A percentile compares a stretch with the other conserved stretches of the same genome.
phyloP scores from a whole-genome alignment of 1,140 invertebrate species.

The Chionoecetes opilio region DNA sequence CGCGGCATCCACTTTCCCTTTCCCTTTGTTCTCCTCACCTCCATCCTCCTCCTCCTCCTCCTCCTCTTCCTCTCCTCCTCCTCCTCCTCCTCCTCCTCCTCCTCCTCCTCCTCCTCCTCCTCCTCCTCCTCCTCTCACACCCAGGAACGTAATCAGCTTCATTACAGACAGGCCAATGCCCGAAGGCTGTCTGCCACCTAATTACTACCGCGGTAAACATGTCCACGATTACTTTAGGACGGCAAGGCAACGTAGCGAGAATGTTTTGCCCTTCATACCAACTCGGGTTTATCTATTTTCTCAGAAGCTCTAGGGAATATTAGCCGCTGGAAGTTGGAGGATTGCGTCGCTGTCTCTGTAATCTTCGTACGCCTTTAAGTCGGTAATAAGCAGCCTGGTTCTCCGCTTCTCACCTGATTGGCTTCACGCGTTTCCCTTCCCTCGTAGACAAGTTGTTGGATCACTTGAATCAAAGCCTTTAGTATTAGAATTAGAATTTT shows the following conservation, averaged over 20 bases:
- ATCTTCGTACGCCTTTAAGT: neutral
- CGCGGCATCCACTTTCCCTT: too few relatives aligned
- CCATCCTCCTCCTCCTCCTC: too few relatives aligned
- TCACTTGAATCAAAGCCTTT: too few relatives aligned
- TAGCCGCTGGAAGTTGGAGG: neutral
- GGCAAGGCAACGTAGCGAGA: neutral
- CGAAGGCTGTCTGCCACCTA: neutral
- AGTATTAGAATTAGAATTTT: too few relatives aligned
- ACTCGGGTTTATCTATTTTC: neutral
- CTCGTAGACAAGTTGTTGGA: too few relatives aligned
- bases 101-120: too few relatives aligned
- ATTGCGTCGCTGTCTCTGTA: neutral
- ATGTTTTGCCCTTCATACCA: neutral
- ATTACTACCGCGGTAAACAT: neutral
- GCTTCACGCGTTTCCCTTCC: too few relatives aligned
- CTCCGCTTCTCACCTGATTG: too few relatives aligned
- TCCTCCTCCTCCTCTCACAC: neutral
- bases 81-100: too few relatives aligned
- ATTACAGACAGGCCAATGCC: constrained; percentile 17
- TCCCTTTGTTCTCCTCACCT: too few relatives aligned
- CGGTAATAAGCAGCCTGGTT: too few relatives aligned
- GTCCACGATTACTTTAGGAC: neutral
- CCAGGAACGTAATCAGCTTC: neutral
- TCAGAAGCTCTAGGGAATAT: neutral
- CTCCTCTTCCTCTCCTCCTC: too few relatives aligned